These are phyloP conservation scores for Dolomedes plantarius DNA, from an alignment of 2,888 invertebrate species.

Conservation along the genomic window DNA sequence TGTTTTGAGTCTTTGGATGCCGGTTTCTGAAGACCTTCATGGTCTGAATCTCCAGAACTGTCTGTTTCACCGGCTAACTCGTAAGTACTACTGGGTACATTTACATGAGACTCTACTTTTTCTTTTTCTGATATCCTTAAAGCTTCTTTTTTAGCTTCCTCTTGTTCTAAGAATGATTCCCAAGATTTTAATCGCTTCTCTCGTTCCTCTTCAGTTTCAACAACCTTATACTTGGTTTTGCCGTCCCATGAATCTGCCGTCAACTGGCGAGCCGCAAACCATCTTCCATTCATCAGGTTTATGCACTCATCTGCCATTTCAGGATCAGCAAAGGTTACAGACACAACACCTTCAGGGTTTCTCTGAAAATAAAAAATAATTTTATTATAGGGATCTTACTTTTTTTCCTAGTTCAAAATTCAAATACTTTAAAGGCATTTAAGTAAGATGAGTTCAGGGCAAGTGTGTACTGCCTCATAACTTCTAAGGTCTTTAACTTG, in stretches of 20 bases:
- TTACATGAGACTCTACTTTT: neutral
- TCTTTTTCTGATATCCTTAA: neutral
- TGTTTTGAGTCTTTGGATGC: neutral
- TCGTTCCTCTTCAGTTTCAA: slow-evolving; percentile 92
- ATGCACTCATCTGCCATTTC: slow-evolving; percentile 95
- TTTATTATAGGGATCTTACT: too few species aligned
- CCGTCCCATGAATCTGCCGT: slow-evolving; percentile 96
- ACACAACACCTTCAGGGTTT: slow-evolving; percentile 95
- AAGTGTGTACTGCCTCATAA: too few species aligned
- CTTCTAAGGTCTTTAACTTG: too few species aligned
- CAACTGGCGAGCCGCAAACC: slow-evolving; percentile 91
- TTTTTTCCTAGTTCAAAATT: too few species aligned
- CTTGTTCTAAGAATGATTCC: slow-evolving; percentile 84
- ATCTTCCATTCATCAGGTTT: slow-evolving; percentile 89
- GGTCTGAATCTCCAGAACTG: slow-evolving; percentile 61
- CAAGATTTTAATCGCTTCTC: slow-evolving; percentile 89
- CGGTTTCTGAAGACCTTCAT: neutral
- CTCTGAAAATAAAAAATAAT: slow-evolving; percentile 80
- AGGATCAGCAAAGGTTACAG: slow-evolving; percentile 91
- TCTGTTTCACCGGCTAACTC: slow-evolving; percentile 64
- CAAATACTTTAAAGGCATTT: too few species aligned
- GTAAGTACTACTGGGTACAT: slow-evolving; percentile 16
- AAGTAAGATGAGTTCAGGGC: too few species aligned
- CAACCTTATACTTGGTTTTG: slow-evolving; percentile 91
- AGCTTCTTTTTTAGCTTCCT: slow-evolving; percentile 10